Conservation (phyloP, 2,113 vertebrate genomes). For the Heterocephalus glaber region DNA sequence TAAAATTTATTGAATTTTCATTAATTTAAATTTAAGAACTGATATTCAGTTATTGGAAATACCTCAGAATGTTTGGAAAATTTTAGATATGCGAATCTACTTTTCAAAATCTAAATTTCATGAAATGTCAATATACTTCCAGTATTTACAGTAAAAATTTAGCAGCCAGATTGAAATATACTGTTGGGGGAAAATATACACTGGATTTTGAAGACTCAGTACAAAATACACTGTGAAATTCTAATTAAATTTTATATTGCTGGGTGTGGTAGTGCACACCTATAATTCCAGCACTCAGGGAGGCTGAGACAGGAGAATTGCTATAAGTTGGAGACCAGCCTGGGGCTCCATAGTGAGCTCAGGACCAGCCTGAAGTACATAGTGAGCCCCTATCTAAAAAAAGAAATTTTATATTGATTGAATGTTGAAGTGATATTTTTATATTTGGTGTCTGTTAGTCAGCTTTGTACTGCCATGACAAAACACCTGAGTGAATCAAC, state of each 20-base stretch:
- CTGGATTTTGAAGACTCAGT: neutral
- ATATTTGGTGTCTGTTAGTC: neutral
- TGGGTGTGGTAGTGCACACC: neutral
- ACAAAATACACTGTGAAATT: neutral
- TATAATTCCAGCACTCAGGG: neutral
- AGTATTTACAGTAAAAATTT: neutral
- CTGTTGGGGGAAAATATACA: neutral
- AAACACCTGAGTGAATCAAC: neutral
- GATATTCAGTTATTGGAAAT: neutral
- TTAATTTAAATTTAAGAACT: neutral
- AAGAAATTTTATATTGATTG: neutral
- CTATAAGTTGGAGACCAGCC: neutral
- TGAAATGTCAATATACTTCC: neutral
- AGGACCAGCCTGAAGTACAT: too few relatives aligned
- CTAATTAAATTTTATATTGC: neutral
- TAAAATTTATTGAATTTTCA: neutral
- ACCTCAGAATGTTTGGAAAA: neutral
- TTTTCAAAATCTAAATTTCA: neutral
- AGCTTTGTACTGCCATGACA: neutral
- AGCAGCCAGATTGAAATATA: neutral
- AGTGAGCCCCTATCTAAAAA: neutral
- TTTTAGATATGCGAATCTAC: neutral
- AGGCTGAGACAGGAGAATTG: neutral
- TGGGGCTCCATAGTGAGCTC: neutral
- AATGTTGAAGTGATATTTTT: neutral